Evolutionary conservation across 2,113 vertebrate genomes (phyloP).

Genomic region (Paratilapia polleni): DNA sequence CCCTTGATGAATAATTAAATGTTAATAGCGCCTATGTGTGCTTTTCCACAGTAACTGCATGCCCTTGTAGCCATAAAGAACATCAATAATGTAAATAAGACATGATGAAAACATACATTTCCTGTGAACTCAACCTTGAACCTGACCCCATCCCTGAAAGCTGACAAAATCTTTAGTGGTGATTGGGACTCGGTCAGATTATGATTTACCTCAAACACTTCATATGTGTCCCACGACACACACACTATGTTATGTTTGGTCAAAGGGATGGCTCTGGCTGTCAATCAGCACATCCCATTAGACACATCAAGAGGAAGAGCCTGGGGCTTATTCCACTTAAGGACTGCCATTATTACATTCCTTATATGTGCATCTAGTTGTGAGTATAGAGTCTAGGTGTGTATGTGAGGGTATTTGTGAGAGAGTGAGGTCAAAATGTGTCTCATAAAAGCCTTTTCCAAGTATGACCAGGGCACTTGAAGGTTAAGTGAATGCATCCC

Average conservation of each 20-base stretch:
- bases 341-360: conserved; percentile 34
- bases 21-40: conserved; percentile 27
- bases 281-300: conserved; percentile 71
- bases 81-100: conserved; percentile 63
- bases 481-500: conserved; percentile 69
- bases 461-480: conserved; percentile 55
- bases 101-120: conserved; percentile 56
- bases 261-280: conserved; percentile 45
- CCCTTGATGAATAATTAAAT: conserved; percentile 72
- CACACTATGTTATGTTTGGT: conserved; percentile 22
- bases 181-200: conserved; percentile 22
- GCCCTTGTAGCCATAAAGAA: conserved; percentile 38
- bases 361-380: conserved; percentile 37
- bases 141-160: conserved; percentile 16
- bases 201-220: not conserved
- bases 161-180: conserved; percentile 20
- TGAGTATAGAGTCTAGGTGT: not conserved
- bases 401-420: conserved; percentile 14
- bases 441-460: conserved; percentile 43
- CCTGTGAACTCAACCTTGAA: conserved; percentile 60
- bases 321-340: conserved; percentile 62
- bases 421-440: not conserved
- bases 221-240: conserved; percentile 10
- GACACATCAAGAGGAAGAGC: conserved; percentile 51
- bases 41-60: conserved; percentile 38